Evolutionary conservation across 2,113 vertebrate genomes (phyloP), one percentile per base, ranked within the genome.

Genomic region (Meleagris gallopavo): DNA sequence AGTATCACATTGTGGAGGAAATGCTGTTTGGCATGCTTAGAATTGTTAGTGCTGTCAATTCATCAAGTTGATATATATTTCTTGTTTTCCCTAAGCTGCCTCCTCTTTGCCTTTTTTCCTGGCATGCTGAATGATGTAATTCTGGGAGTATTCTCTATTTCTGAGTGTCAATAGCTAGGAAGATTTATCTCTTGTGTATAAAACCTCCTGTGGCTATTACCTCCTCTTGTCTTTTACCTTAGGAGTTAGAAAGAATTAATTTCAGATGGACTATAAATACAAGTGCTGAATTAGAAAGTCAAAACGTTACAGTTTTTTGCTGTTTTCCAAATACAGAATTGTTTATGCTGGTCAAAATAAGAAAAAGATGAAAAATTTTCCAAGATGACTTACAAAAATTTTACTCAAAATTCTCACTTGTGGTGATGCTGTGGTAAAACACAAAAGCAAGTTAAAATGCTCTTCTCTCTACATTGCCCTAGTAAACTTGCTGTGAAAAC

Each of bases 1-100:
- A 86, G 46, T 41, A 90, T 46, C 65, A 81, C 75, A 43, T 15
- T 19, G 18, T 7, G 58, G 43, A 86, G 65, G 25, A 94, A 94
- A 36, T 69, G 36, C 54, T 66, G 21, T 45, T 92, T 5, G 1
- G 67, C 61, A 67, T 90, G 40, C 65, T 64, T 77, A 55, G 70
- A 7, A 52, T 72, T 61, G 67, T 32, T 94, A 92, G 83, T 3
- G 2, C 5, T 93, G 83, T 86, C 90, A 72, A 61, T 86, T 88
- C 52, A 61, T 90, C 57, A 83, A 71, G 30, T n/a, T 95, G 88
- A 96, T 91, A 94, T 86, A 81, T 91, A 88, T 38, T 71, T 81
- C 76, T 83, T 62, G 30, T 62, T 94, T 93, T 55, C 76, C 43
- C 32, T 1, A 83, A 91, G 62, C 57, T 25, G 24, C 62, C 40